Base-by-base conservation (phyloP, 2,797 vertebrate species). In the Clarias platycephalus region DNA sequence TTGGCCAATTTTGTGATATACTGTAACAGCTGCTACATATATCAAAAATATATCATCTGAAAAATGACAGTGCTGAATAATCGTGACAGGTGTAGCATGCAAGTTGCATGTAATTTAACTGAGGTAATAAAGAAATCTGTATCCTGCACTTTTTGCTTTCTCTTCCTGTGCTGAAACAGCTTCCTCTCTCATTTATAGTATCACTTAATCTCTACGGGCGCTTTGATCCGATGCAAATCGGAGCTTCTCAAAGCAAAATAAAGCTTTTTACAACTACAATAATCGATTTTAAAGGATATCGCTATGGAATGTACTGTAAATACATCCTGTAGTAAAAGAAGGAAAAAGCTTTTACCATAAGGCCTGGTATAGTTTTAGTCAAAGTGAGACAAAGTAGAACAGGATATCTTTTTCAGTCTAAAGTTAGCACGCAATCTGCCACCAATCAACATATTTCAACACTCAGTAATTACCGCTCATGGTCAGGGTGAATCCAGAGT, bases 131-230 rank as follows among this genome's bases (percentile, higher is more conserved):
- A 85, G 57, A 53, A 83, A 88, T 89, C 87, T 24, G 83, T 81
- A 90, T 86, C 83, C 84, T 83, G 24, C 10, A 34, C 37, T 80
- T 76, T 64, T 60, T 60, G 26, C 58, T 22, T 82, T 74, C 83
- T 85, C 81, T 55, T 55, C 16, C 12, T 82, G 71, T 78, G 83
- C 80, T 70, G 18, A 75, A 80, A 87, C 58, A 79, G 26, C 20
- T 76, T 84, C 81, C 68, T 77, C 31, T 5, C 68, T 84, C 70
- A 81, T 86, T 89, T 86, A 53, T 53, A 53, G 49, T 53, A 88
- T 89, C 89, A 90, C 91, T 84, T 92, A 88, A 87, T 63, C 84
- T 90, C 28, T 40, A 64, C 58, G 78, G 31, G 5, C n/a, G 0
- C 66, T 81, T 74, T 67, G 53, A 31, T 63, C 44, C 77, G 34